Conservation (phyloP, 1,140 invertebrate genomes). For the Camponotus floridanus region DNA sequence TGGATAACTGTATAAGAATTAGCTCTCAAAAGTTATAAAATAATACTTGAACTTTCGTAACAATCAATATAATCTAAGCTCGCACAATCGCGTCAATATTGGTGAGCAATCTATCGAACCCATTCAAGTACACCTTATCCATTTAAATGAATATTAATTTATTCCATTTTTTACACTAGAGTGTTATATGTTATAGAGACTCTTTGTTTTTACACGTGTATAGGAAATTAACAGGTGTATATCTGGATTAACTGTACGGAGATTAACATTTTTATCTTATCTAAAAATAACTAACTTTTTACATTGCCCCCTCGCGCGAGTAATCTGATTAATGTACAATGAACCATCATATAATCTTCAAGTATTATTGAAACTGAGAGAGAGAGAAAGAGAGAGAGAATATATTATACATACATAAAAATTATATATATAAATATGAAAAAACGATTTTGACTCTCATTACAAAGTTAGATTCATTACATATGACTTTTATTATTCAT, state of each 20-base stretch:
- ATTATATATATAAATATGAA: not conserved
- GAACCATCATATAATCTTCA: not conserved
- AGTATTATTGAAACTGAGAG: not conserved
- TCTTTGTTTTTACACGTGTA: not conserved
- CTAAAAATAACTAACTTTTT: conserved; percentile 18
- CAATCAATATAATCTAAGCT: not conserved
- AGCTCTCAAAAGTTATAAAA: not conserved
- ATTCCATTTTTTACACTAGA: not conserved
- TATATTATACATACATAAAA: not conserved
- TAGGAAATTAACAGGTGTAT: too few relatives aligned
- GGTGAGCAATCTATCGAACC: not conserved
- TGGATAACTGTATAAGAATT: not conserved
- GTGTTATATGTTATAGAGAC: not conserved
- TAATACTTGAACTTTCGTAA: conserved; percentile 8
- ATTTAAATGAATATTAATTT: not conserved
- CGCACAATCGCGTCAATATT: not conserved
- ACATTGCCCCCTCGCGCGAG: not conserved
- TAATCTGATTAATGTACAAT: not conserved
- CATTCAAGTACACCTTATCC: not conserved
- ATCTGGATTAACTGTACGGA: too few relatives aligned
- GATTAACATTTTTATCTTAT: conserved; percentile 7
- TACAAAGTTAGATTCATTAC: conserved; percentile 7
- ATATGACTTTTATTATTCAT: conserved; percentile 3
- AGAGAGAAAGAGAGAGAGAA: too few relatives aligned
- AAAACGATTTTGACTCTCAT: not conserved